phyloP scores from a whole-genome alignment of 1,140 invertebrate species.

The Batillaria attramentaria region DNA sequence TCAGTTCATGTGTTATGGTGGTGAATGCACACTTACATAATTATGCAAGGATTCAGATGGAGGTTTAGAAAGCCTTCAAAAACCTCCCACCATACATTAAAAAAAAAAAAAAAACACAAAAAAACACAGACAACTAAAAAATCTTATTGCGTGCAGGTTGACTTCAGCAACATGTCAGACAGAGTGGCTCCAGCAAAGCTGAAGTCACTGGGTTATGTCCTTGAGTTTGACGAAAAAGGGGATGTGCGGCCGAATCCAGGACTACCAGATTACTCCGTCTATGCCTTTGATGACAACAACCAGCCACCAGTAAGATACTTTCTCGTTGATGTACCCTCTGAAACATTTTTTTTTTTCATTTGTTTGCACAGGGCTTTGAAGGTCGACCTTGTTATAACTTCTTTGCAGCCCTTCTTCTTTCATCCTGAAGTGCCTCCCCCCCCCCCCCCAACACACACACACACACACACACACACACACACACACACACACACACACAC shows the following conservation, averaged over 20 bases:
- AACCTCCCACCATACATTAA: too few relatives aligned
- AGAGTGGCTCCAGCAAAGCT: constrained; percentile 42
- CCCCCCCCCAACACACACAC: too few relatives aligned
- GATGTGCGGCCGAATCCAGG: constrained; percentile 29
- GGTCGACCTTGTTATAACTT: too few relatives aligned
- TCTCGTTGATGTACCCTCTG: not conserved
- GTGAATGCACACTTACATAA: not conserved
- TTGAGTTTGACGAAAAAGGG: constrained; percentile 46
- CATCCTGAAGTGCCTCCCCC: too few relatives aligned
- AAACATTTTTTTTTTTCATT: not conserved
- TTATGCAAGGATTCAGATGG: not conserved
- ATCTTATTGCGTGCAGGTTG: too few relatives aligned
- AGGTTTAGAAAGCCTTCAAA: too few relatives aligned
- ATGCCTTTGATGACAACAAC: constrained; percentile 11
- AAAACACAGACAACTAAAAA: too few relatives aligned
- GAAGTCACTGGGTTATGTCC: constrained; percentile 17
- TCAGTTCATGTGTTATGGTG: not conserved
- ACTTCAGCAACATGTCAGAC: constrained; percentile 38
- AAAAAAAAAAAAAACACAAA: too few relatives aligned
- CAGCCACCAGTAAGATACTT: not conserved
- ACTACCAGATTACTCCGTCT: constrained; percentile 22
- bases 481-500: too few relatives aligned
- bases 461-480: too few relatives aligned
- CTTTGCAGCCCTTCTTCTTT: too few relatives aligned
- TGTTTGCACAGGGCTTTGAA: too few relatives aligned